Evolutionary conservation across 2,113 vertebrate genomes (phyloP).

Genomic region (Fulmarus glacialis): DNA sequence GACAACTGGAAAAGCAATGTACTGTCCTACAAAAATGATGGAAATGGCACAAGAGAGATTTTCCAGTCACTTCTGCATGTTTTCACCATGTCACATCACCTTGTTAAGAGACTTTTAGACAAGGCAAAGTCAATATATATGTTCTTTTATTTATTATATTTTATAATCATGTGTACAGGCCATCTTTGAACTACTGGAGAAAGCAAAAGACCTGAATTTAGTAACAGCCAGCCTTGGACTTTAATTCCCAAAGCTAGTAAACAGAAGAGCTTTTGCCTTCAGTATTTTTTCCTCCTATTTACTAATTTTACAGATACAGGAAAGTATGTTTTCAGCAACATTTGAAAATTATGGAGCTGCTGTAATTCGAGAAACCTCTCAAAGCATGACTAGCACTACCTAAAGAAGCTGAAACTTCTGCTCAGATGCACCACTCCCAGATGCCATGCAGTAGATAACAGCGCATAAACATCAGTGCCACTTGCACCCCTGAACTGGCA

Average conservation of each 20-base stretch:
- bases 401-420: background rate
- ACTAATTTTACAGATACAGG: background rate
- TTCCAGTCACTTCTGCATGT: background rate
- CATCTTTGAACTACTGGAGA: background rate
- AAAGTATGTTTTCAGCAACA: background rate
- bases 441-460: background rate
- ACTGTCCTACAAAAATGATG: background rate
- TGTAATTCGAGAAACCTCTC: background rate
- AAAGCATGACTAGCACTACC: background rate
- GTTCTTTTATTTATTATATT: background rate
- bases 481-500: background rate
- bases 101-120: background rate
- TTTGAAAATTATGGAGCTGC: background rate
- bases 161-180: background rate
- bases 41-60: background rate
- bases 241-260: background rate
- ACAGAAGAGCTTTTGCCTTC: background rate
- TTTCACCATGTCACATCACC: background rate
- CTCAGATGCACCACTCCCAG: background rate
- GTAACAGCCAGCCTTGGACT: background rate
- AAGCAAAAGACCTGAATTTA: background rate
- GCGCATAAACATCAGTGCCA: rapidly evolving
- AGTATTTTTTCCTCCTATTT: background rate
- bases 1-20: background rate
- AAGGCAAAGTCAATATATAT: background rate